Conservation (phyloP, 2,888 invertebrate species). For the Crioceris asparagi region DNA sequence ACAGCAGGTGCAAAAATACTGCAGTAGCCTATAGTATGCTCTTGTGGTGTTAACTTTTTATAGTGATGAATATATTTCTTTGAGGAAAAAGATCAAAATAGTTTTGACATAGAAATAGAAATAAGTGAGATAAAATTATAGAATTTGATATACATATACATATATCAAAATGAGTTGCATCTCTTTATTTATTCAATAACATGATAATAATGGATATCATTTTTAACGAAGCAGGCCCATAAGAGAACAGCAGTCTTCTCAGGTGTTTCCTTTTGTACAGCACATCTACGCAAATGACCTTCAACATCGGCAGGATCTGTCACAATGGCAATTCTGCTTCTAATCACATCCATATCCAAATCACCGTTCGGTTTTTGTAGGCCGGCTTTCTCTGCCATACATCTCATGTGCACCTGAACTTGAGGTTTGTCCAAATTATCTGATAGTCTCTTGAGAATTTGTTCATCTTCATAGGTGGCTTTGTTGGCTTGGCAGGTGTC, state of each 20-base stretch:
- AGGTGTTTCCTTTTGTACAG: slow-evolving; percentile 6
- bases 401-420: slow-evolving; percentile 14
- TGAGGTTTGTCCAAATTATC: slow-evolving; percentile 9
- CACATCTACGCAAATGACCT: slow-evolving; percentile 9
- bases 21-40: no score
- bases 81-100: no score
- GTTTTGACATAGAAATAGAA: no score
- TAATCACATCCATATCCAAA: slow-evolving; percentile 7
- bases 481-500: no score
- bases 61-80: no score
- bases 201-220: slow-evolving; percentile 12
- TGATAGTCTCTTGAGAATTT: slow-evolving; percentile 8
- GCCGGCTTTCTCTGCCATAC: slow-evolving; percentile 15
- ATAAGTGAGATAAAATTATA: no score
- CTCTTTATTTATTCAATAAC: no score
- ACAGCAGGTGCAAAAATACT: no score
- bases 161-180: no score
- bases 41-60: no score
- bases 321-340: slow-evolving; percentile 7
- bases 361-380: no score
- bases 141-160: no score
- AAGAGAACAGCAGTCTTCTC: slow-evolving; percentile 12
- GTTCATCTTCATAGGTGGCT: slow-evolving; percentile 13
- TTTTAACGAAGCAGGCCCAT: slow-evolving; percentile 12
- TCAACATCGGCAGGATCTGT: slow-evolving; percentile 9